Evolutionary conservation across 2,888 invertebrate genomes (phyloP).

Genomic region (Apodemia zela): DNA sequence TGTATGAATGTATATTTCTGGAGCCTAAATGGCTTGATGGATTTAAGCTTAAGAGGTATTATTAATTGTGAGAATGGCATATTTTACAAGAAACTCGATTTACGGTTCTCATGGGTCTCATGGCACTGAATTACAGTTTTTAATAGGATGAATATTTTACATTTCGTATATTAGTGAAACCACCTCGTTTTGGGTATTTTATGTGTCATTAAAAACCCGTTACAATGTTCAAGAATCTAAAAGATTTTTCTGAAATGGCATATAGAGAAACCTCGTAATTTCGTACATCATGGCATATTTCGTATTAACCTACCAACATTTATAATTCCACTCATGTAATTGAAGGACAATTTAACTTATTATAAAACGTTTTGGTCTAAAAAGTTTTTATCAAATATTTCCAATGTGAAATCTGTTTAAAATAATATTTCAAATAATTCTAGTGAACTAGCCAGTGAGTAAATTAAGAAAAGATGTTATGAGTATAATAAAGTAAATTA

Average conservation of each 20-base stretch:
- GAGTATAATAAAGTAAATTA: constrained; percentile 76
- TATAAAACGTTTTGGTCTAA: constrained; percentile 54
- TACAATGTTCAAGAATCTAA: no score
- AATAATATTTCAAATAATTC: constrained; percentile 69
- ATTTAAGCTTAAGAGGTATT: no score
- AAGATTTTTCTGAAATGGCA: no score
- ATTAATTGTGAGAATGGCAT: no score
- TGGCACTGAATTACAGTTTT: no score
- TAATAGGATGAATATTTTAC: no score
- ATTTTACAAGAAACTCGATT: no score
- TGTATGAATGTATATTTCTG: no score
- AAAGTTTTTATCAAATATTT: constrained; percentile 30
- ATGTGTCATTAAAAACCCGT: no score
- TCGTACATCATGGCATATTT: not conserved
- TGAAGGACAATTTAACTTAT: constrained; percentile 5
- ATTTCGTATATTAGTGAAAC: not conserved
- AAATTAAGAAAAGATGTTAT: constrained; percentile 75
- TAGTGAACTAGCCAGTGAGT: constrained; percentile 75
- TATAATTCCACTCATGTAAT: constrained; percentile 1
- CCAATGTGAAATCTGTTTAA: constrained; percentile 67
- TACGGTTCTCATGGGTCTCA: no score
- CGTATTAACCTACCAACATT: not conserved
- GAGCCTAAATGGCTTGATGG: no score
- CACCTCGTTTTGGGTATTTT: not conserved
- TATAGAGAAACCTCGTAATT: not conserved